A percentile compares a stretch with the other conserved stretches of the same genome.
These are phyloP conservation scores for Unio pictorum DNA, from an alignment of 2,888 invertebrate species.

Conservation along the genomic window DNA sequence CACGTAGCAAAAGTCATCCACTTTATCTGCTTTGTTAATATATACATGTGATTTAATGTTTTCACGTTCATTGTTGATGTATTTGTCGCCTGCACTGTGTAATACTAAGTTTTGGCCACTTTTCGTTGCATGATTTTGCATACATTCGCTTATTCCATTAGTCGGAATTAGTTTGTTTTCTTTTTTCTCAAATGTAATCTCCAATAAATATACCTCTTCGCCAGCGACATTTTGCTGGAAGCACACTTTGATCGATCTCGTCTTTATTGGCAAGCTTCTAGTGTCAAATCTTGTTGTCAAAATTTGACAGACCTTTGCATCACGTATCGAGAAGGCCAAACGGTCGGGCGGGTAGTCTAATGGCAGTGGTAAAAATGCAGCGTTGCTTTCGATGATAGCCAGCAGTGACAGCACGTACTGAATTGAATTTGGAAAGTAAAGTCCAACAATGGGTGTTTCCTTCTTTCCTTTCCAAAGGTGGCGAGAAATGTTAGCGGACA, in stretches of 20 bases:
- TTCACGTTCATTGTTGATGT: not conserved
- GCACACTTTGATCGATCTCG: conserved; percentile 8
- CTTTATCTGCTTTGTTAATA: not conserved
- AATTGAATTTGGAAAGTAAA: conserved; percentile 48
- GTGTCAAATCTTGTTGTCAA: conserved; percentile 25
- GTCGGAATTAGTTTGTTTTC: not conserved
- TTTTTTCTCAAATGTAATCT: conserved; percentile 11
- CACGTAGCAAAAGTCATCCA: conserved; percentile 70
- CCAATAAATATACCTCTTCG: conserved; percentile 24
- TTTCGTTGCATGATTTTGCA: not conserved
- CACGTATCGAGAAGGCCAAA: conserved; percentile 46
- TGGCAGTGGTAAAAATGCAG: conserved; percentile 57
- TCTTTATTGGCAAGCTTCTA: conserved; percentile 19
- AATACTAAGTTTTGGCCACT: not conserved
- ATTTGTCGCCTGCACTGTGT: too few relatives aligned
- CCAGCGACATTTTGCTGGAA: conserved; percentile 17
- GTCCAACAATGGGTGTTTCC: conserved; percentile 28
- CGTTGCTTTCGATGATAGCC: conserved; percentile 33
- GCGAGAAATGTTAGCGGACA: conserved; percentile 15
- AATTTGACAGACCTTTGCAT: conserved; percentile 36
- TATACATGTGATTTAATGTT: not conserved
- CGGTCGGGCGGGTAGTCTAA: conserved; percentile 49
- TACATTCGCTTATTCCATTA: not conserved
- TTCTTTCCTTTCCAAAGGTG: not conserved
- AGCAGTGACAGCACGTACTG: conserved; percentile 72